Conservation (phyloP, 2,113 vertebrate genomes). For the Oryzias curvinotus region DNA sequence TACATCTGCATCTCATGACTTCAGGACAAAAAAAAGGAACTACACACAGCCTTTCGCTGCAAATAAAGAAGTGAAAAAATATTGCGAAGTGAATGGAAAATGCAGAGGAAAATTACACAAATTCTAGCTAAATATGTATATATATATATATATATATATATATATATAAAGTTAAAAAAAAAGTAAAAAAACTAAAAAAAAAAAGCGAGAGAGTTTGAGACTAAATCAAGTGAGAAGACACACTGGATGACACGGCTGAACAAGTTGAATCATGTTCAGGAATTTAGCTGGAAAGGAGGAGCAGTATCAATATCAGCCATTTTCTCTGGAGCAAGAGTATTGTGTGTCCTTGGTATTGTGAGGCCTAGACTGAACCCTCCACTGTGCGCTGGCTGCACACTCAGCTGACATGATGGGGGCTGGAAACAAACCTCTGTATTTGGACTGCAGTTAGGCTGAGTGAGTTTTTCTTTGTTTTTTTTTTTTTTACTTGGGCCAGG, state of each 20-base stretch:
- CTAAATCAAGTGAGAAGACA: not conserved
- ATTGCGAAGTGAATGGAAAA: slow-evolving; percentile 20
- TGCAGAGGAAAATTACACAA: slow-evolving; percentile 7
- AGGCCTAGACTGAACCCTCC: slow-evolving; percentile 40
- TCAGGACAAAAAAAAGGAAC: slow-evolving; percentile 18
- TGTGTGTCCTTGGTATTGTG: slow-evolving; percentile 39
- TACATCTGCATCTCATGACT: slow-evolving; percentile 1
- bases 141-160: not conserved
- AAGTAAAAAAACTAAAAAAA: not conserved
- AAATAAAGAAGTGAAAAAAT: not conserved
- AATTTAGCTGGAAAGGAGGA: slow-evolving; percentile 16
- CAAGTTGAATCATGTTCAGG: slow-evolving; percentile 17
- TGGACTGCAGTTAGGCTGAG: slow-evolving; percentile 37
- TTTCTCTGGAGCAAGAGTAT: slow-evolving; percentile 33
- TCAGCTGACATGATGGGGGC: slow-evolving; percentile 8
- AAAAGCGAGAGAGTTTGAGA: not conserved
- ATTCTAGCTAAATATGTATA: not conserved
- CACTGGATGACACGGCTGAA: not conserved
- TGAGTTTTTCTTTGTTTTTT: no score
- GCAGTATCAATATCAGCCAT: slow-evolving; percentile 34
- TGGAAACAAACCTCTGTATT: slow-evolving; percentile 37
- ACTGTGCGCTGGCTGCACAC: slow-evolving; percentile 28
- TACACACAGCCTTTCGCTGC: not conserved
- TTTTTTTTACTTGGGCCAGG: slow-evolving; percentile 37
- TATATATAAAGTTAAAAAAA: not conserved